A percentile compares a stretch with the other conserved stretches of the same genome.
These are phyloP conservation scores for Phaonia tiefii DNA, from an alignment of 2,888 invertebrate species.

Conservation along the genomic window DNA sequence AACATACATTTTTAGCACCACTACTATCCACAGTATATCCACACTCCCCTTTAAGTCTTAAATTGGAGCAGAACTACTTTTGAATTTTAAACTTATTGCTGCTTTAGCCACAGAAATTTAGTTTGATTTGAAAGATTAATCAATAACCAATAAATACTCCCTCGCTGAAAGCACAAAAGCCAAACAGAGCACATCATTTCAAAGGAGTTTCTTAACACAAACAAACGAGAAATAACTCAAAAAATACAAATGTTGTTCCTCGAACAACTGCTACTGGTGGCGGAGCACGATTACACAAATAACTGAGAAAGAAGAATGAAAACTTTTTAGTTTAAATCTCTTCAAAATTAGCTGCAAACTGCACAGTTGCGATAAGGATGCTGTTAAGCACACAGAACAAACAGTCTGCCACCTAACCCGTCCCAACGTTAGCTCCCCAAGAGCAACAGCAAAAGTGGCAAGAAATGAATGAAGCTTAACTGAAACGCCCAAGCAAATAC, in stretches of 20 bases:
- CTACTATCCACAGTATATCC: no score
- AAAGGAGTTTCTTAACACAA: conserved; percentile 20
- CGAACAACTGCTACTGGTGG: conserved; percentile 2
- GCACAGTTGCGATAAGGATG: conserved; percentile 63
- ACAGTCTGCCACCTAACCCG: conserved; percentile 35
- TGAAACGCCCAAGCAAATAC: conserved; percentile 27
- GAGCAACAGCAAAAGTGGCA: conserved; percentile 14
- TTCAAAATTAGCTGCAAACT: conserved; percentile 69
- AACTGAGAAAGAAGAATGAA: conserved; percentile 38
- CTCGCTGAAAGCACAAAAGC: conserved; percentile 8
- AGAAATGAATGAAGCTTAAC: conserved; percentile 40
- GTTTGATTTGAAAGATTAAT: conserved; percentile 13
- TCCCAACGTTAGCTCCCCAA: conserved; percentile 30
- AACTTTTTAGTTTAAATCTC: conserved; percentile 66
- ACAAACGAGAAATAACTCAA: conserved; percentile 33
- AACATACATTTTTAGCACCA: no score
- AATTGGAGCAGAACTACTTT: no score
- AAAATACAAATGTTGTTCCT: conserved; percentile 20
- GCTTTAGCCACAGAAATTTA: background rate
- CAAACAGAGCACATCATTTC: conserved; percentile 2
- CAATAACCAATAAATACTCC: conserved; percentile 28
- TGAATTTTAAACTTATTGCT: background rate
- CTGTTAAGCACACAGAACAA: conserved; percentile 40
- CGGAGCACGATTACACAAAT: conserved; percentile 30
- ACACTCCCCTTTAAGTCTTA: no score